A percentile compares a stretch with the other conserved stretches of the same genome.
These are phyloP conservation scores for Torymus tubicola DNA, from an alignment of 2,888 invertebrate genomes.

Conservation along the genomic window DNA sequence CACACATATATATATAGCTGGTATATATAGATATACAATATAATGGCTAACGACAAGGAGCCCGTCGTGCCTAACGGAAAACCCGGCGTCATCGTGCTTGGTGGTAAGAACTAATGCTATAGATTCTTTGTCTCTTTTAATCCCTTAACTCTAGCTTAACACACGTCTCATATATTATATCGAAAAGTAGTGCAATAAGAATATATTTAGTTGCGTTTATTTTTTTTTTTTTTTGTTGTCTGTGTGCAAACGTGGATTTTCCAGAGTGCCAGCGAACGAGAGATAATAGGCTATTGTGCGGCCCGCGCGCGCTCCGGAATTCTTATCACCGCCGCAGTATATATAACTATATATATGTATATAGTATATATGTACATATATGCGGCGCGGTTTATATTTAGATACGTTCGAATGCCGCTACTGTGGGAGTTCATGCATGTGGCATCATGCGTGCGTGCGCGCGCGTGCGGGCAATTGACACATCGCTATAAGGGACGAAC, in stretches of 20 bases:
- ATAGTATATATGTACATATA: too few relatives aligned
- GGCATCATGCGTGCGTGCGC: too few relatives aligned
- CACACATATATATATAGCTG: too few relatives aligned
- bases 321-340: slow-evolving; percentile 24
- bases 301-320: slow-evolving; percentile 15
- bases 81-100: slow-evolving; percentile 71
- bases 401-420: not conserved
- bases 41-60: slow-evolving; percentile 54
- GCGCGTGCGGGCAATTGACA: too few relatives aligned
- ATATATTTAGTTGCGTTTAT: not conserved
- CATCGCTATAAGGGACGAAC: too few relatives aligned
- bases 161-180: too few relatives aligned
- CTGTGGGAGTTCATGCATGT: too few relatives aligned
- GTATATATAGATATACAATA: too few relatives aligned
- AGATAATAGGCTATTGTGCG: not conserved
- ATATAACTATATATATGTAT: too few relatives aligned
- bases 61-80: slow-evolving; percentile 64
- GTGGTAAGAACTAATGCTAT: slow-evolving; percentile 67
- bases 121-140: not conserved
- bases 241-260: not conserved
- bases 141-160: too few relatives aligned
- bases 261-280: not conserved
- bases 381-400: slow-evolving; percentile 28
- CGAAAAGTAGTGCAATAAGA: too few relatives aligned
- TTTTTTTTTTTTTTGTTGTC: slow-evolving; percentile 16